Evolutionary conservation across 1,140 invertebrate species (phyloP).

Genomic region (Diploscapter pachys): DNA sequence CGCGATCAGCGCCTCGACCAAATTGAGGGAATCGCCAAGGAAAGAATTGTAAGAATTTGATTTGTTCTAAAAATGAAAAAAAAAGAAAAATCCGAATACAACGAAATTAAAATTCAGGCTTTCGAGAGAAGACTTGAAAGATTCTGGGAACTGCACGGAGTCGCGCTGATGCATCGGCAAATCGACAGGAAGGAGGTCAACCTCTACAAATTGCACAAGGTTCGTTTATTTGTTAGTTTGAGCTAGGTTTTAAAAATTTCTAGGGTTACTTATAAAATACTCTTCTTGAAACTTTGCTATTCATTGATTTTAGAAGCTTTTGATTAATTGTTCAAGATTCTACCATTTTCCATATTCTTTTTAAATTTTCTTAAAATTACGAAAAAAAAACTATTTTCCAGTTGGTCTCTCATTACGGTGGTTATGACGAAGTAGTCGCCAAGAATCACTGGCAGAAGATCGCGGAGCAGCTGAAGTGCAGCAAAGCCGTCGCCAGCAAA

Average conservation of each 20-base stretch:
- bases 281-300: neutral
- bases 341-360: neutral
- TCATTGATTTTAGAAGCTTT: constrained; percentile 5
- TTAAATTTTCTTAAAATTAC: constrained; percentile 29
- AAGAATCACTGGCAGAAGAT: constrained; percentile 75
- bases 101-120: constrained; percentile 1
- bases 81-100: neutral
- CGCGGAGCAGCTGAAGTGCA: constrained; percentile 29
- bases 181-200: constrained; percentile 90
- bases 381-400: constrained; percentile 42
- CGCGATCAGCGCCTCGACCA: constrained; percentile 93
- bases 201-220: constrained; percentile 81
- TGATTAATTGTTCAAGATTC: constrained; percentile 26
- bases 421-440: constrained; percentile 62
- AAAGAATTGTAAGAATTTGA: constrained; percentile 2
- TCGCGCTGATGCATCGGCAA: constrained; percentile 65
- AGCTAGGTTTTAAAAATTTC: constrained; percentile 1
- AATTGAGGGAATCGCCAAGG: constrained; percentile 22
- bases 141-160: constrained; percentile 12
- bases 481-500: constrained; percentile 4
- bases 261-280: constrained; percentile 7
- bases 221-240: constrained; percentile 37
- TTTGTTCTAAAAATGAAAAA: neutral
- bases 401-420: constrained; percentile 79
- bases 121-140: constrained; percentile 14